Base-by-base conservation (phyloP, 2,113 vertebrate species). In the Lamprotornis superbus region DNA sequence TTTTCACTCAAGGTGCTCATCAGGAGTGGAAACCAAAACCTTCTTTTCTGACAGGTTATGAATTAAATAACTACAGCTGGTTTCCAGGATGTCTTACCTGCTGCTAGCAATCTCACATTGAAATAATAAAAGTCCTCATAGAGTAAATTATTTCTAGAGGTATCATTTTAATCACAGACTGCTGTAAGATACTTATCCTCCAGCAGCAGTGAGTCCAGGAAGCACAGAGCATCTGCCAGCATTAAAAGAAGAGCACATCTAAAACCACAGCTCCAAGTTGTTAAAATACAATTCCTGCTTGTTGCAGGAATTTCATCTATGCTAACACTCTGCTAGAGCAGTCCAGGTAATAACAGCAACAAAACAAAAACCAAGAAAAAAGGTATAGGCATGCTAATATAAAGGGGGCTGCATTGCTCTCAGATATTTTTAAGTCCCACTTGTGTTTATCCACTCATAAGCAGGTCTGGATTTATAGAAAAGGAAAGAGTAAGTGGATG, bases 11-110 rank as follows among this genome's bases (percentile, higher is more conserved):
- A 80, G 39, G 24, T 70, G 20, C 22, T 81, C 17, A 4, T 79
- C 57, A 61, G 37, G n/a, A 95, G 3, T 83, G 33, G 74, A 97
- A 89, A 40, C 37, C 23, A 82, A 93, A 87, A 46, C n/a, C 70
- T 50, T 42, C 16, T 90, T 89, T 81, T 79, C 70, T 84, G 46
- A 73, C 77, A 50, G 27, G 63, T 83, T 68, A 90, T 77, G 42
- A 90, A 88, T 77, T 94, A 91, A 95, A 63, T 76, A 87, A 82
- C 59, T 91, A 33, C 60, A 80, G 39, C n/a, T 71, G 52, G 24
- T 71, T 94, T 82, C 68, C 49, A 76, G 25, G 55, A 77, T 77
- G 42, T 86, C 50, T 63, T 88, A 83, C 64, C n/a, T 69, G 68
- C 80, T 57, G 71, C 19, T 55, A 93, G 35, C 28, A 83, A 50